Base-by-base conservation (phyloP, 1,140 invertebrate species). In the Mycetomoellerius zeteki region DNA sequence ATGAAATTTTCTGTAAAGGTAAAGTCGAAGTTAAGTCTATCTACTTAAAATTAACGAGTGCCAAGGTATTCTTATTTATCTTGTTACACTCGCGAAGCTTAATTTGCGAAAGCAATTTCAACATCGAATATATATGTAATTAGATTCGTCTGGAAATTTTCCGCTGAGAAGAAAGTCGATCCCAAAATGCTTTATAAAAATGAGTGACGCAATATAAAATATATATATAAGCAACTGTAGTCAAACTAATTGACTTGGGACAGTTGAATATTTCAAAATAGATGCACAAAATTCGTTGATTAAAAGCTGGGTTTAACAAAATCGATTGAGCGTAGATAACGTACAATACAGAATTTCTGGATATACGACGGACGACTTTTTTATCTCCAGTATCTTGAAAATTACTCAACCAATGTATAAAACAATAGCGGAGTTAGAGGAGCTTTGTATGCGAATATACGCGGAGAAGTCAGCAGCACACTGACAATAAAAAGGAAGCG, bases 31-130 rank as follows among this genome's bases (percentile, higher is more conserved):
- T 71, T 71, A 71, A 81, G 65, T 81, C 78, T 81, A 81, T 81
- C 78, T 81, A 81, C 50, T 81, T 81, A 81, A 81, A 81, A 81
- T 81, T 81, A 81, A 81, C 78, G 65, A 81, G 65, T 58, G 65
- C 16, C 65, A 71, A 58, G 50, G 52, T 47, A 43, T 71, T 81
- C 78, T 81, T 81, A 81, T 81, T 81, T 81, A 71, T 81, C 78
- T 56, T 81, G 16, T 71, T 81, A 71, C 47, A 69, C 10, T 54
- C 64, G 65, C 65, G 16, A 54, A 47, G 33, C 52, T 81, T 71
- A 43, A 71, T 56, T 81, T 71, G 33, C 33, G 27, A 52, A 24
- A 72, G 54, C 33, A 81, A 47, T 81, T 71, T 81, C 52, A 16
- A 81, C 30, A 16, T 19, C n/a, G 52, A 71, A 81, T 71, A 56